Evolutionary conservation across 1,140 invertebrate species (phyloP), one percentile per base, ranked within the genome.

Genomic region (Episyrphus balteatus): DNA sequence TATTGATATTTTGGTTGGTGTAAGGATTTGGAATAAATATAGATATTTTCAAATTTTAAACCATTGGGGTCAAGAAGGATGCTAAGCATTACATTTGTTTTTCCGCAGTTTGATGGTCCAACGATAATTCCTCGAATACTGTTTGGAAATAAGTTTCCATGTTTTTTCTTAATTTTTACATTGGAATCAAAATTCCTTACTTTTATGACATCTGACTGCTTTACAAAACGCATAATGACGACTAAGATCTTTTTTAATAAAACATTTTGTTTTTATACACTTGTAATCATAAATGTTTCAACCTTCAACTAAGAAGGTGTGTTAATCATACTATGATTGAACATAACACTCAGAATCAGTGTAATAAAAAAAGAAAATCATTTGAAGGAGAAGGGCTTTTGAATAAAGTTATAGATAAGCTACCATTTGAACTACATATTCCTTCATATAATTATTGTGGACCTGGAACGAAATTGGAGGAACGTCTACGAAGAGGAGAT

Each of bases 401-500:
- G 13, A 68, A 69, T 51, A 54, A 19, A 43, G 17, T 61, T 9
- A 69, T 70, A 12, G 63, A 72, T 55, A 61, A 61, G 32, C 44
- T 72, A 34, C 65, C 68, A 12, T 46, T 66, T 36, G 70, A 74
- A 58, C 31, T 70, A 42, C 62, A 73, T 55, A 44, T 71, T n/a
- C 69, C 68, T 9, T 61, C 60, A 30, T 73, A 68, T 61, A 51
- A 62, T 32, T 71, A 56, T 48, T 72, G 70, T 44, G 69, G 68
- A 10, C 65, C 68, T 15, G 65, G 64, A 30, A 73, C 69, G 10
- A 70, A 68, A 53, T 47, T 73, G 49, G 14, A 53, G 19, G 58
- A 55, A 49, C 31, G 56, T 41, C 47, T 61, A 45, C 44, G 18
- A 17, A 46, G 57, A 52, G 53, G 54, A 36, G 53, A 64, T 55